Evolutionary conservation across 2,113 vertebrate species (phyloP).

Genomic region (Lates calcarifer): DNA sequence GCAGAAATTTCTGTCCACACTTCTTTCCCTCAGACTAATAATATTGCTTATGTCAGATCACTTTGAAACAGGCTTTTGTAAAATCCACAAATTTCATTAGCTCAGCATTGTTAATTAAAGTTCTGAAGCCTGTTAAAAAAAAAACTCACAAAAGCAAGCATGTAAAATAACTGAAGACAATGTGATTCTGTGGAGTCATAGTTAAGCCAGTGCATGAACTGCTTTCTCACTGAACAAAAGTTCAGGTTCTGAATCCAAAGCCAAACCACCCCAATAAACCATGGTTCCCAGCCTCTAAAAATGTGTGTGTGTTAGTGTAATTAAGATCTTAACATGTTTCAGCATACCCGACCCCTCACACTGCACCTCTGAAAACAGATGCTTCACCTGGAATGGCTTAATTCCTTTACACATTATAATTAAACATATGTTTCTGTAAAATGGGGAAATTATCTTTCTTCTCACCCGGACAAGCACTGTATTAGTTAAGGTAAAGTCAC

Average conservation of each 20-base stretch:
- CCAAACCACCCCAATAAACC: conserved; percentile 72
- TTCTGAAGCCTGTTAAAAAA: conserved; percentile 24
- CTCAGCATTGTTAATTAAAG: conserved; percentile 20
- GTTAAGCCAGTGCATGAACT: conserved; percentile 50
- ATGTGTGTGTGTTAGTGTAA: conserved; percentile 60
- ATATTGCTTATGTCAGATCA: conserved; percentile 4
- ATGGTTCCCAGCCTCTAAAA: conserved; percentile 61
- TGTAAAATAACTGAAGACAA: conserved; percentile 37
- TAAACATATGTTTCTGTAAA: conserved; percentile 9
- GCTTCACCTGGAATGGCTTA: conserved; percentile 65
- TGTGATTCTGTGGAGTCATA: conserved; percentile 50
- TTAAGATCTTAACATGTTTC: conserved; percentile 76
- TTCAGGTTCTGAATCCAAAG: conserved; percentile 67
- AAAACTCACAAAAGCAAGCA: conserved; percentile 28
- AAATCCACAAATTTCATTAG: conserved; percentile 30
- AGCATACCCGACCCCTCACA: conserved; percentile 73
- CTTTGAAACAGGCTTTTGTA: conserved; percentile 23
- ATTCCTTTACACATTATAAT: conserved; percentile 49
- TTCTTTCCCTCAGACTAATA: conserved; percentile 29
- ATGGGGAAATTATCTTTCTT: conserved; percentile 1
- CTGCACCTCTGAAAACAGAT: conserved; percentile 76
- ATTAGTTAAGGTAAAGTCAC: neutral
- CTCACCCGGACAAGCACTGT: conserved; percentile 12
- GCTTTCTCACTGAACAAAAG: conserved; percentile 53
- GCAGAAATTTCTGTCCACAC: conserved; percentile 4